These are phyloP conservation scores for Villa cingulata DNA, from an alignment of 2,888 invertebrate species.

Conservation along the genomic window DNA sequence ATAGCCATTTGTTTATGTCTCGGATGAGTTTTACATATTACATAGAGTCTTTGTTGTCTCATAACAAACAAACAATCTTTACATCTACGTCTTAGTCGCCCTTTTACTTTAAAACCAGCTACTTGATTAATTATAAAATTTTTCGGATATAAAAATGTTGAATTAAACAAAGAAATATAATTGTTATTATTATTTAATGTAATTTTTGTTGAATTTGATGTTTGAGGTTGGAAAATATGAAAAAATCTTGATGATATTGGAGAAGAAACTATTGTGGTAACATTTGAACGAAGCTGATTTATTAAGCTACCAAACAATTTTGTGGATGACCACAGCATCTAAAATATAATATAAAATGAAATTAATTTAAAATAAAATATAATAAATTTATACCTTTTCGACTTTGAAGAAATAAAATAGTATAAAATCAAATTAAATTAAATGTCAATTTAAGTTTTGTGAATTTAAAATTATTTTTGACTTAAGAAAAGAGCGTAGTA, in stretches of 20 bases:
- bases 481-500: too few species aligned
- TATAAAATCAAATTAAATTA: too few species aligned
- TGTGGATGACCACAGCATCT: too few species aligned
- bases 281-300: background rate
- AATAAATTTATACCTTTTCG: too few species aligned
- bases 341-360: too few species aligned
- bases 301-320: background rate
- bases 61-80: slow-evolving; percentile 63
- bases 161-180: background rate
- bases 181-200: too few species aligned
- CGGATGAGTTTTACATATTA: slow-evolving; percentile 60
- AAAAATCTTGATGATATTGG: background rate
- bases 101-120: slow-evolving; percentile 60
- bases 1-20: slow-evolving; percentile 73
- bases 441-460: too few species aligned
- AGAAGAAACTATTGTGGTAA: background rate
- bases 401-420: too few species aligned
- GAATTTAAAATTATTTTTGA: too few species aligned
- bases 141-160: background rate
- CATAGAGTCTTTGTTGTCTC: slow-evolving; percentile 51
- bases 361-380: too few species aligned
- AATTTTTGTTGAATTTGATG: background rate
- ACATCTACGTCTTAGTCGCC: slow-evolving; percentile 53
- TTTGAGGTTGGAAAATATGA: background rate
- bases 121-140: slow-evolving; percentile 25